phyloP scores from a whole-genome alignment of 2,797 vertebrate genomes.

The Syngnathus acus region DNA sequence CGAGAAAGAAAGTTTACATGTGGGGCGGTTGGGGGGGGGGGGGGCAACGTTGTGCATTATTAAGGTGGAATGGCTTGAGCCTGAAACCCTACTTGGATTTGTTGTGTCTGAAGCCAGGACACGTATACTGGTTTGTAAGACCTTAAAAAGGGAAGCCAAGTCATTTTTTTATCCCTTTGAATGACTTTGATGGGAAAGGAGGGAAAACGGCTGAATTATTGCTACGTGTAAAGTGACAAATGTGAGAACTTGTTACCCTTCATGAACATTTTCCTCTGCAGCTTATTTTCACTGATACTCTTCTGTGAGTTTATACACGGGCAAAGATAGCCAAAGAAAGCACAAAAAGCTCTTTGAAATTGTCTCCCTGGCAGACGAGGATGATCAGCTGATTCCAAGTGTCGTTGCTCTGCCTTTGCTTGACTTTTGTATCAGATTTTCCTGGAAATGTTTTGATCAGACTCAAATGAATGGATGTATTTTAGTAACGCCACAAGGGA shows the following conservation, averaged over 20 bases:
- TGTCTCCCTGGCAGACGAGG: neutral
- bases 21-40: constrained; percentile 7
- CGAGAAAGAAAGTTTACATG: constrained; percentile 42
- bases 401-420: neutral
- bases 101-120: neutral
- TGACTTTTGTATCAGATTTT: neutral
- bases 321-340: neutral
- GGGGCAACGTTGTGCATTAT: constrained; percentile 44
- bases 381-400: neutral
- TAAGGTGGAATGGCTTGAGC: constrained; percentile 31
- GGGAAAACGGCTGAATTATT: too few species aligned
- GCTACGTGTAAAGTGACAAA: neutral
- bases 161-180: too few species aligned
- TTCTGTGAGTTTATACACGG: neutral
- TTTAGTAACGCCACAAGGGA: neutral
- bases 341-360: neutral
- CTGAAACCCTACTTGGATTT: constrained; percentile 19
- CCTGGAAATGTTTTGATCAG: neutral
- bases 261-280: neutral
- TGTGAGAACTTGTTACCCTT: neutral
- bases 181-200: too few species aligned
- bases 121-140: constrained; percentile 7
- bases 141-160: neutral
- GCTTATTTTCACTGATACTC: too few species aligned
- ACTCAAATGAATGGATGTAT: neutral